These are phyloP conservation scores for Trichosurus vulpecula DNA, from an alignment of 2,797 vertebrate species.

Conservation along the genomic window DNA sequence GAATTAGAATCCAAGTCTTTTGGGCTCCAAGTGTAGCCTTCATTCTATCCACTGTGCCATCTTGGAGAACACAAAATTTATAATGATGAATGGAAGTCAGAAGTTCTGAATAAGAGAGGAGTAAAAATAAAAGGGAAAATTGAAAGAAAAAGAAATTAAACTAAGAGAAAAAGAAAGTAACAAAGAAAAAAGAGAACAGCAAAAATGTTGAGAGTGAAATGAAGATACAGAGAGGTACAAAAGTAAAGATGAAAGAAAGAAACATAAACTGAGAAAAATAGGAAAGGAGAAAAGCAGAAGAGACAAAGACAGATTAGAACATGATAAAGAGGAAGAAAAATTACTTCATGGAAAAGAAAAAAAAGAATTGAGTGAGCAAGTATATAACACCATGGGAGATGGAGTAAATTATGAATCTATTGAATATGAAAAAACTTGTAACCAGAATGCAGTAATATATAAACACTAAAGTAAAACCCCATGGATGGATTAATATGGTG, in stretches of 20 bases:
- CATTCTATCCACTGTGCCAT: neutral
- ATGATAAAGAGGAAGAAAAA: neutral
- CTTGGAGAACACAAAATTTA: neutral
- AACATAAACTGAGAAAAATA: neutral
- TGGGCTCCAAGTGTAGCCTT: neutral
- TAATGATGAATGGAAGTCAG: neutral
- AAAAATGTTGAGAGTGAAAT: neutral
- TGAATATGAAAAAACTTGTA: neutral
- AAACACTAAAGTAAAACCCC: neutral
- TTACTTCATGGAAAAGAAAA: neutral
- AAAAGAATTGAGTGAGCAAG: neutral
- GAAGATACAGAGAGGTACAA: neutral
- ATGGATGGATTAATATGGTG: neutral
- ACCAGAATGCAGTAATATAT: neutral
- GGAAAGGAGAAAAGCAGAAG: neutral
- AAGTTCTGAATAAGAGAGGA: neutral
- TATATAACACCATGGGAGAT: neutral
- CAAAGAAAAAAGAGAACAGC: neutral
- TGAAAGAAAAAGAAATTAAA: neutral
- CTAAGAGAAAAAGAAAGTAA: neutral
- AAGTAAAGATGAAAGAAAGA: neutral
- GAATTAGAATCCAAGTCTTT: neutral
- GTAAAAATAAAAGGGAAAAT: neutral
- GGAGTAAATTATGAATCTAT: neutral
- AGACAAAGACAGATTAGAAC: neutral